Evolutionary conservation across 2,888 invertebrate genomes (phyloP), one percentile per base, ranked within the genome.

Genomic region (Cyclophora albipunctata): DNA sequence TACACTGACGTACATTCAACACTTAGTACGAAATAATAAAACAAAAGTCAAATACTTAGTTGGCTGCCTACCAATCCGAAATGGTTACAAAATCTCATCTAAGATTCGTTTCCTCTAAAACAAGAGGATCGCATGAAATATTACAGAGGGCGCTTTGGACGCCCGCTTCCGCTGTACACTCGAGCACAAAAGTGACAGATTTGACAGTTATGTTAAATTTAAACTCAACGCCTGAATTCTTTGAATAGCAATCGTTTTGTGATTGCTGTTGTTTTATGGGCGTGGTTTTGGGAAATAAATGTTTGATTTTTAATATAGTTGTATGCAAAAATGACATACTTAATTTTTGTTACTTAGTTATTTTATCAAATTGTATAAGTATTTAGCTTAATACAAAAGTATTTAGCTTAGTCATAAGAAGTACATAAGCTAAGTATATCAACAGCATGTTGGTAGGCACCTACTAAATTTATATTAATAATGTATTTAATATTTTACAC

Each of bases 61-160:
- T 86, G 86, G 86, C 84, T 64, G 59, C 46, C 52, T 53, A 75
- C 86, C 84, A 87, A 85, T 73, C 78, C 73, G 67, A 73, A 75
- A 78, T 75, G 77, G 81, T 79, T 78, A 80, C 84, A 84, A 83
- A 84, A 84, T 81, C 75, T 70, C 71, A 64, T 73, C 69, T 81
- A 77, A 78, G 68, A 75, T 73, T 68, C 75, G 75, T 72, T 86
- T 85, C 85, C 84, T 84, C 71, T 81, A 80, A 80, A 86, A 86
- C 80, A 84, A 85, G 84, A 85, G 78, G 71, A 85, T 73, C 61
- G 73, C 72, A 64, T 73, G 74, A 73, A 73, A 75, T 70, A 73
- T 68, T 69, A 78, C 87, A 84, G 85, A 87, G 85, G 87, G 84
- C 80, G 80, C 67, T 80, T 64, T 64, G 64, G 83, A 83, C 78